Evolutionary conservation across 2,797 vertebrate genomes (phyloP).

Genomic region (Leptodactylus fallax): DNA sequence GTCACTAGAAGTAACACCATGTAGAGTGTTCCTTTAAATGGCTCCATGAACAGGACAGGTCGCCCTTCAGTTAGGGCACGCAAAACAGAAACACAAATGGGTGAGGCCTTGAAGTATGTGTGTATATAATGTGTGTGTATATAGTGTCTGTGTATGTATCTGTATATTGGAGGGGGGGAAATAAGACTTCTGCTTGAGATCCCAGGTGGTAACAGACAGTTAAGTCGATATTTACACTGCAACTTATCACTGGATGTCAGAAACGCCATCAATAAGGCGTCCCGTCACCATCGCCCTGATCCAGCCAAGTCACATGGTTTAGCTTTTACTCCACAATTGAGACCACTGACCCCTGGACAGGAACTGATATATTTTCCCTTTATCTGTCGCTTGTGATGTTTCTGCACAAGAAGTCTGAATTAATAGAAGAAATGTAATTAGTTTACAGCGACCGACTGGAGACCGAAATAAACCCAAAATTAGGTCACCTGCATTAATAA

Average conservation of each 20-base stretch:
- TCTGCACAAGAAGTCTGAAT: background rate
- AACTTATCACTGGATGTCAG: slow-evolving; percentile 69
- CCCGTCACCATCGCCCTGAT: slow-evolving; percentile 64
- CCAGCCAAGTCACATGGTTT: background rate
- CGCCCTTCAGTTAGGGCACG: too few relatives aligned
- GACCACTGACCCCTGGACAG: slow-evolving; percentile 63
- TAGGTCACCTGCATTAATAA: slow-evolving; percentile 61
- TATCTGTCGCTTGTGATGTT: background rate
- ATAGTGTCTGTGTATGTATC: too few relatives aligned
- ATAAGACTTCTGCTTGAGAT: too few relatives aligned
- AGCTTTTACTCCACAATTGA: slow-evolving; percentile 64
- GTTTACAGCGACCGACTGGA: slow-evolving; percentile 18
- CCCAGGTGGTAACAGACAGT: slow-evolving; percentile 62
- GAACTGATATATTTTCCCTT: slow-evolving; percentile 9
- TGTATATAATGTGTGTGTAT: too few relatives aligned
- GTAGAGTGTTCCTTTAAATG: too few relatives aligned
- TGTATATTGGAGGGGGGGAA: too few relatives aligned
- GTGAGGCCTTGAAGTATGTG: too few relatives aligned
- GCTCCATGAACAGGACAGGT: too few relatives aligned
- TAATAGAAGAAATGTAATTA: slow-evolving; percentile 51
- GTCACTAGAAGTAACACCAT: too few relatives aligned
- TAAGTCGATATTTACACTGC: slow-evolving; percentile 69
- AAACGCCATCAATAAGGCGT: slow-evolving; percentile 70
- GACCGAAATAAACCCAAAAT: slow-evolving; percentile 50
- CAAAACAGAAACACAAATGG: too few relatives aligned